phyloP scores from a whole-genome alignment of 2,797 vertebrate species.

The Thalassophryne amazonica region DNA sequence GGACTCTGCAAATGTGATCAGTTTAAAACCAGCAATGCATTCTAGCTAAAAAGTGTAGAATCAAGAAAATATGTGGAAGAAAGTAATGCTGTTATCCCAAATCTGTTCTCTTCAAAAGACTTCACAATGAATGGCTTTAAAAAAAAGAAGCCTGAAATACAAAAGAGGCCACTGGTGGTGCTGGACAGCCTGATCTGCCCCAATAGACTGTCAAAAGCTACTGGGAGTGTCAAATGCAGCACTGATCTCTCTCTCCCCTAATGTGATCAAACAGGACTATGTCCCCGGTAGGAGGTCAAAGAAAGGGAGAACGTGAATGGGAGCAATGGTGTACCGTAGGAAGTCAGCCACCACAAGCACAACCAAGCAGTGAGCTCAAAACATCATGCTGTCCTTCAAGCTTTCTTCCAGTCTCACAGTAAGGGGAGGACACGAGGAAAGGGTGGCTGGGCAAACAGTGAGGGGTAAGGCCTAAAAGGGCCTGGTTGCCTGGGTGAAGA shows the following conservation, averaged over 20 bases:
- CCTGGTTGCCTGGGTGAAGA: slow-evolving; percentile 75
- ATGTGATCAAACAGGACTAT: slow-evolving; percentile 72
- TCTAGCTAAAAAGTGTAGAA: slow-evolving; percentile 11
- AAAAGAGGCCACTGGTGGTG: slow-evolving; percentile 54
- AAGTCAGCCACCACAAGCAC: slow-evolving; percentile 66
- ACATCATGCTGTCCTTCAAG: slow-evolving; percentile 55
- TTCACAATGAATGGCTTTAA: slow-evolving; percentile 38
- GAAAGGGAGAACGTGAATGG: slow-evolving; percentile 48
- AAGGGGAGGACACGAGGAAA: slow-evolving; percentile 36
- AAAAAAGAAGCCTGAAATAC: slow-evolving; percentile 29
- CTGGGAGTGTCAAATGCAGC: slow-evolving; percentile 56
- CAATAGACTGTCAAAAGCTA: slow-evolving; percentile 67
- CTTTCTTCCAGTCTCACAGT: slow-evolving; percentile 45
- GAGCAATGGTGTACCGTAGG: slow-evolving; percentile 64
- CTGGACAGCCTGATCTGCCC: slow-evolving; percentile 56
- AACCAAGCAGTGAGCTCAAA: slow-evolving; percentile 62
- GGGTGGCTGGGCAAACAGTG: slow-evolving; percentile 69
- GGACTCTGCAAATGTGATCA: slow-evolving; percentile 17
- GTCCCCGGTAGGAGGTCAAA: slow-evolving; percentile 51
- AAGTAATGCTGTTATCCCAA: slow-evolving; percentile 47
- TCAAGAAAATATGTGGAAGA: slow-evolving; percentile 50
- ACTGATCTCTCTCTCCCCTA: slow-evolving; percentile 64
- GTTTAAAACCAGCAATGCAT: too few relatives aligned
- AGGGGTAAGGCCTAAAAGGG: slow-evolving; percentile 71
- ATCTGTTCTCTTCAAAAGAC: slow-evolving; percentile 52